Conservation (phyloP, 2,113 vertebrate genomes). For the Trachemys scripta region DNA sequence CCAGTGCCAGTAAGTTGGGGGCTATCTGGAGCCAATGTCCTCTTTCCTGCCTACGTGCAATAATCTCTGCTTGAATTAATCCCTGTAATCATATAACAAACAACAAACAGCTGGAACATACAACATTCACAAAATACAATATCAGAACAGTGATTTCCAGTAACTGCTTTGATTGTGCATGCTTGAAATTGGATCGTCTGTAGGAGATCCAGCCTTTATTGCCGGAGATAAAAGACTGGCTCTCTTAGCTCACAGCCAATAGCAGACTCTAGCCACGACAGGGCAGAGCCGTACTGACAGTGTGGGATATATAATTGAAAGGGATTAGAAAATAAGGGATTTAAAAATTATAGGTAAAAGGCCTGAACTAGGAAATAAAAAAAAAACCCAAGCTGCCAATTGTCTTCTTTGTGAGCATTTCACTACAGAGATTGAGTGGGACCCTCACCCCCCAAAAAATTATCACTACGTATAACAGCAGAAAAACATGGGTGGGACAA, state of each 20-base stretch:
- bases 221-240: background rate
- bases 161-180: background rate
- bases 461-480: rapidly evolving
- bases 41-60: no score
- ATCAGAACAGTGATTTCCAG: background rate
- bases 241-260: background rate
- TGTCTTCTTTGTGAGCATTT: background rate
- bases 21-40: background rate
- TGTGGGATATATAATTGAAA: background rate
- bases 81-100: background rate
- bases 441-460: background rate
- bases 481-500: background rate
- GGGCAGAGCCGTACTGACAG: background rate
- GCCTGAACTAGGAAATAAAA: background rate
- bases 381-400: background rate
- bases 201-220: background rate
- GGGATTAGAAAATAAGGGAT: background rate
- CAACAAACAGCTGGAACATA: background rate
- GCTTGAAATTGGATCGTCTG: background rate
- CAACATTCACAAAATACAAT: background rate
- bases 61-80: background rate
- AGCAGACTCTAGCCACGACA: background rate
- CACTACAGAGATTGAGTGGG: background rate
- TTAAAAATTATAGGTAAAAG: background rate
- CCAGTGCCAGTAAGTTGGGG: background rate